These are phyloP conservation scores for Chromobotia macracanthus DNA, from an alignment of 2,797 vertebrate genomes.

Conservation along the genomic window DNA sequence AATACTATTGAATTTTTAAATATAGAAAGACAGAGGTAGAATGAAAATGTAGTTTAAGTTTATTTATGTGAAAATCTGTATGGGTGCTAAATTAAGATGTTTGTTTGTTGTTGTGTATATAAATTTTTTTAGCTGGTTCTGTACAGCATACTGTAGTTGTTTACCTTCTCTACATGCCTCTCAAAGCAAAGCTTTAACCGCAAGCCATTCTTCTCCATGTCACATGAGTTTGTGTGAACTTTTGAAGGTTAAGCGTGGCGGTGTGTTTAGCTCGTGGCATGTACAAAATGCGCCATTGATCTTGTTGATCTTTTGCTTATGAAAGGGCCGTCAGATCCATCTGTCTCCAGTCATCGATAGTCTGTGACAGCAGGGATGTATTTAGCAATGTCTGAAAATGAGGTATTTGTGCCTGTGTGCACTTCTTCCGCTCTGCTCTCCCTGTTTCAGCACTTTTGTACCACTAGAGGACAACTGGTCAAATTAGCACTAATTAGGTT, in stretches of 20 bases:
- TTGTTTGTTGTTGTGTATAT: no score
- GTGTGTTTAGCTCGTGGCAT: constrained; percentile 57
- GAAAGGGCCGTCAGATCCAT: constrained; percentile 60
- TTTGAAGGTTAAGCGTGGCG: constrained; percentile 53
- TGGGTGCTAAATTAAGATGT: no score
- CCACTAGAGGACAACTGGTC: constrained; percentile 57
- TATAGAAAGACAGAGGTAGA: not conserved
- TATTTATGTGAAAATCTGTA: no score
- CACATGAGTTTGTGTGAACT: constrained; percentile 43
- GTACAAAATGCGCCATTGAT: constrained; percentile 59
- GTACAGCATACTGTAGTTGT: not conserved
- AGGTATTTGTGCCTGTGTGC: constrained; percentile 55
- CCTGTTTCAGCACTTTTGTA: constrained; percentile 56
- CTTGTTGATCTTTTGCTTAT: constrained; percentile 61
- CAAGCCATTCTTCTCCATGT: constrained; percentile 26
- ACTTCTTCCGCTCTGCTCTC: constrained; percentile 41
- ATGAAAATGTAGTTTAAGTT: not conserved
- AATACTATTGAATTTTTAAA: not conserved
- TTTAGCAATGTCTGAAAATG: constrained; percentile 57
- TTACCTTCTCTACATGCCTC: not conserved
- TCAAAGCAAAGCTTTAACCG: not conserved
- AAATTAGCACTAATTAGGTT: constrained; percentile 65
- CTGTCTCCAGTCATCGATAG: constrained; percentile 58
- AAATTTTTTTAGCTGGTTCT: not conserved
- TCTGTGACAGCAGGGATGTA: constrained; percentile 54